Evolutionary conservation across 2,113 vertebrate genomes (phyloP).

Genomic region (Pionites leucogaster): DNA sequence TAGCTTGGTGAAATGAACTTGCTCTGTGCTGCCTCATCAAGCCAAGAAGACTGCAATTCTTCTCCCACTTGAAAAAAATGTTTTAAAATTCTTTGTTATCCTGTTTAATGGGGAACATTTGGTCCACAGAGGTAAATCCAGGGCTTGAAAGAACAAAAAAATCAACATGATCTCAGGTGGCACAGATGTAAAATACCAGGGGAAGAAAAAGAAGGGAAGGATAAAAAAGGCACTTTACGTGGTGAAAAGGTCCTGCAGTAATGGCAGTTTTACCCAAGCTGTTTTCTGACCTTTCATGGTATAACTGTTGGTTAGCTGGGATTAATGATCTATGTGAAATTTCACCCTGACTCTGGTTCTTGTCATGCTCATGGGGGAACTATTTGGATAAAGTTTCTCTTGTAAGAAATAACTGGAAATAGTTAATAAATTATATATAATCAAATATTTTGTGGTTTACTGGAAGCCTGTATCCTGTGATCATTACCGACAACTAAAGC

Average conservation of each 20-base stretch:
- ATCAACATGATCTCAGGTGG: not conserved
- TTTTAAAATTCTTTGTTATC: not conserved
- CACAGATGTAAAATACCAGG: not conserved
- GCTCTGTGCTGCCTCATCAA: not conserved
- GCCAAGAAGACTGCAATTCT: not conserved
- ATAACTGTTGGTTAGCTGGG: conserved; percentile 1
- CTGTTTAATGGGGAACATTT: not conserved
- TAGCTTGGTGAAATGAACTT: not conserved
- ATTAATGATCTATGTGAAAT: conserved; percentile 38
- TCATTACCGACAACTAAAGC: not conserved
- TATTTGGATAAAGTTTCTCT: not conserved
- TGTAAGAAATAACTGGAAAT: conserved; percentile 53
- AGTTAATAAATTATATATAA: conserved; percentile 67
- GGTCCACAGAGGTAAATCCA: not conserved
- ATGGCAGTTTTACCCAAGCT: not conserved
- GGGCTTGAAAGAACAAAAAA: not conserved
- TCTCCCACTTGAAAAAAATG: not conserved
- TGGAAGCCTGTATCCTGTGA: not conserved
- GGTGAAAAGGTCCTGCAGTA: not conserved
- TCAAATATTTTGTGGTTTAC: conserved; percentile 19
- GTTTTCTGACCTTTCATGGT: conserved; percentile 34
- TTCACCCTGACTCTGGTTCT: not conserved
- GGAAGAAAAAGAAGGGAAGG: not conserved
- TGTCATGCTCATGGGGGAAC: not conserved
- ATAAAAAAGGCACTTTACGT: not conserved